Evolutionary conservation across 1,140 invertebrate genomes (phyloP), one percentile per base, ranked within the genome.

Genomic region (Drosophila punjabiensis): DNA sequence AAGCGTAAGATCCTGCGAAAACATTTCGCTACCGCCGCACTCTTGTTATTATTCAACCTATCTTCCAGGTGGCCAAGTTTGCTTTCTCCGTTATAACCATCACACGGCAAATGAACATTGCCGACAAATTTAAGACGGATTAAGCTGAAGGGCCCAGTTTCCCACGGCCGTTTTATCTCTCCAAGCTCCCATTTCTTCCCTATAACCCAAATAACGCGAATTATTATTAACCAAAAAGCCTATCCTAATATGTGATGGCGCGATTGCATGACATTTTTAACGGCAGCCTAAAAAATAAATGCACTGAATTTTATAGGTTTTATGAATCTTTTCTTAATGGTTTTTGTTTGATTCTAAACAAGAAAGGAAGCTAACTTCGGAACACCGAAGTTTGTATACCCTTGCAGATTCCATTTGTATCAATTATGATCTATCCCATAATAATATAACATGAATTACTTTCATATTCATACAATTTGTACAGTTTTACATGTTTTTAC

Each of bases 81-180:
- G 85, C 85, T 10, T 89, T 89, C 53, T 89, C 85, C 24, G 85
- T 89, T 24, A 89, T 89, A 35, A 89, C 85, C n/a, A 84, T 88
- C 16, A 66, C 67, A 11, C 78, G 67, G 60, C 85, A 88, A 71
- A 88, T 88, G 85, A 88, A 88, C 33, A 81, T 89, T 58, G 85
- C 85, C 4, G 85, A 89, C 52, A 89, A 85, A 70, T 89, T 88
- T 41, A 88, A 88, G 39, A 67, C 50, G 18, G 85, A 89, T n/a
- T 87, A 37, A 82, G 28, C 7, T 20, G 5, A 24, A 13, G 24
- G 45, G 13, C 20, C 1, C 30, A 33, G 11, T 13, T 33, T 53
- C 3, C 10, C 30, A 53, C n/a, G 10, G n/a, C n/a, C 10, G 0
- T 11, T 8, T 20, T n/a, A 33, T 5, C 52, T 55, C 7, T 35